These are phyloP conservation scores for Caenorhabditis tropicalis DNA, from an alignment of 1,140 invertebrate genomes.

Conservation along the genomic window DNA sequence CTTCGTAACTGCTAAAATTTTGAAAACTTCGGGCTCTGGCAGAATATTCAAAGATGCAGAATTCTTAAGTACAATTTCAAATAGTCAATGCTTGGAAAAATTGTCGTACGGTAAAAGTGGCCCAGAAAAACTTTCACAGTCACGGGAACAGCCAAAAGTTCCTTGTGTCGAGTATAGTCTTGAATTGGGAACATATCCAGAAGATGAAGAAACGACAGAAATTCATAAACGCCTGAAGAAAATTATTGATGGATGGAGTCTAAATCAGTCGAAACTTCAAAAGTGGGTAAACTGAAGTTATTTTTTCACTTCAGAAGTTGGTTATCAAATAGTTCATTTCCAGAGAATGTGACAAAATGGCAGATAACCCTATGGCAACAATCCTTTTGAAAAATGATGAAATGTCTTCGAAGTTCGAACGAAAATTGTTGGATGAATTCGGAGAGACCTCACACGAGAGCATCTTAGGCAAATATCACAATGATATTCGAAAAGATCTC, in stretches of 20 bases:
- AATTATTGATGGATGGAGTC: neutral
- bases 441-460: neutral
- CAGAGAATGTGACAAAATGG: neutral
- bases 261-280: neutral
- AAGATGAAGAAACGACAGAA: neutral
- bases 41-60: neutral
- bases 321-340: neutral
- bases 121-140: neutral
- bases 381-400: conserved; percentile 18
- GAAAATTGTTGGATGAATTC: neutral
- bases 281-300: too few relatives aligned
- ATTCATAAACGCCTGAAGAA: neutral
- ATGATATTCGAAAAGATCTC: neutral
- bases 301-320: neutral
- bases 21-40: neutral
- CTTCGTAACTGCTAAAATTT: neutral
- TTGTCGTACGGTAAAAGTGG: neutral
- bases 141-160: neutral
- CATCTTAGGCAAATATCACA: neutral
- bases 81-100: neutral
- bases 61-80: neutral
- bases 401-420: neutral
- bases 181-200: neutral
- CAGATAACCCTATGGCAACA: neutral
- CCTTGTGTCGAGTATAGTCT: conserved; percentile 9